Evolutionary conservation across 2,113 vertebrate genomes (phyloP).

Genomic region (Monarcha castaneiventris): DNA sequence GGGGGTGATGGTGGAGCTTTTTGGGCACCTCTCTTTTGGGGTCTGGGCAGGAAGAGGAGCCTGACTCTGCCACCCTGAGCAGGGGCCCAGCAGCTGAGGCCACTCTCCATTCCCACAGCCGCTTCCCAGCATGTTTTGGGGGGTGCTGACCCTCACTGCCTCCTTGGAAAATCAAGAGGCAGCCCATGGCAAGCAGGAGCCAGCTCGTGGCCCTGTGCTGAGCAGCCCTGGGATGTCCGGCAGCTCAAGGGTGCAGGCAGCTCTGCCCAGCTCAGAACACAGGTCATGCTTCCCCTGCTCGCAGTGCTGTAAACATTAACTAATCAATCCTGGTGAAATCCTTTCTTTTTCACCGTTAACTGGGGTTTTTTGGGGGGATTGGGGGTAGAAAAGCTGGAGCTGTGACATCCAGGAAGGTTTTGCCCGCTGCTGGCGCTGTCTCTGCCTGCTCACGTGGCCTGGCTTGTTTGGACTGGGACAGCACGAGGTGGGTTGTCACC

Average conservation of each 20-base stretch:
- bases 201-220: fast-evolving
- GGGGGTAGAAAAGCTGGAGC: background rate
- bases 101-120: fast-evolving
- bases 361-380: fast-evolving
- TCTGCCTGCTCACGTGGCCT: background rate
- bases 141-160: fast-evolving
- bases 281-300: background rate
- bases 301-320: constrained; percentile 15
- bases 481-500: background rate
- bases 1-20: fast-evolving
- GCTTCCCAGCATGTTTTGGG: fast-evolving
- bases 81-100: background rate
- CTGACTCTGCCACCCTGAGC: background rate
- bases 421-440: fast-evolving
- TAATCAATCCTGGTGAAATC: background rate
- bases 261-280: background rate
- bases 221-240: background rate
- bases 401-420: background rate
- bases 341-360: background rate
- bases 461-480: background rate
- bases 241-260: background rate
- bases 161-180: background rate
- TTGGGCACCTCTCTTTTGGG: background rate
- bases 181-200: background rate
- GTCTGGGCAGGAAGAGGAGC: background rate